Conservation (phyloP, 2,888 invertebrate species). For the Dicyrtomina minuta region DNA sequence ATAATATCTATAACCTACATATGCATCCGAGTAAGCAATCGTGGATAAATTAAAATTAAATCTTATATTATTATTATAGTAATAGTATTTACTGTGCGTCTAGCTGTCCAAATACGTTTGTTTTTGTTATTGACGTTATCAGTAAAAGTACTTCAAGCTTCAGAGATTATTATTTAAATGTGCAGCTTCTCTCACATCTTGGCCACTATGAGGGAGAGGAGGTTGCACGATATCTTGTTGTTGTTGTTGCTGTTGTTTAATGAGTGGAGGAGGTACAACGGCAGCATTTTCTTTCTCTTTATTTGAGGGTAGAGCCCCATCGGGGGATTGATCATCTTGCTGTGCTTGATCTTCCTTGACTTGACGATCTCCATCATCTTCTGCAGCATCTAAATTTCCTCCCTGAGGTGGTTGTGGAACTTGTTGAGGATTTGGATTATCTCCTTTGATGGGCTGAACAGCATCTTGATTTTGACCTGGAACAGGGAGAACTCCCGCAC, state of each 20-base stretch:
- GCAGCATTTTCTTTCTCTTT: constrained; percentile 33
- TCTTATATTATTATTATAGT: no score
- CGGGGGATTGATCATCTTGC: constrained; percentile 52
- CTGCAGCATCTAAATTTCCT: constrained; percentile 50
- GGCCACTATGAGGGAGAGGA: constrained; percentile 41
- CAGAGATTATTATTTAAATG: constrained; percentile 32
- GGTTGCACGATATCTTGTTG: constrained; percentile 5
- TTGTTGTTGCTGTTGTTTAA: background rate
- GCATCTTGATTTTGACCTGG: constrained; percentile 34
- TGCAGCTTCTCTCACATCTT: constrained; percentile 50
- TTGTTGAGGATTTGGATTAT: constrained; percentile 17
- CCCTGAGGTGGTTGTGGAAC: constrained; percentile 33
- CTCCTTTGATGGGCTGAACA: background rate
- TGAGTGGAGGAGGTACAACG: constrained; percentile 31
- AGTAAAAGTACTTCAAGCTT: no score
- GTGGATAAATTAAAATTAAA: no score
- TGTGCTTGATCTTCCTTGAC: constrained; percentile 46
- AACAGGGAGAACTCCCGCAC: constrained; percentile 43
- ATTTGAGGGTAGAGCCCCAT: constrained; percentile 39
- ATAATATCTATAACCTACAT: no score
- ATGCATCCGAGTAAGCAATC: no score
- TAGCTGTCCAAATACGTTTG: no score
- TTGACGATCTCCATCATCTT: constrained; percentile 49
- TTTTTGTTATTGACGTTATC: no score
- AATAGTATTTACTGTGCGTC: no score